Percentiles rank a stretch among this genome's conserved stretches.
phyloP scores from a whole-genome alignment of 2,797 vertebrate genomes.

The Lagocephalus sceleratus region DNA sequence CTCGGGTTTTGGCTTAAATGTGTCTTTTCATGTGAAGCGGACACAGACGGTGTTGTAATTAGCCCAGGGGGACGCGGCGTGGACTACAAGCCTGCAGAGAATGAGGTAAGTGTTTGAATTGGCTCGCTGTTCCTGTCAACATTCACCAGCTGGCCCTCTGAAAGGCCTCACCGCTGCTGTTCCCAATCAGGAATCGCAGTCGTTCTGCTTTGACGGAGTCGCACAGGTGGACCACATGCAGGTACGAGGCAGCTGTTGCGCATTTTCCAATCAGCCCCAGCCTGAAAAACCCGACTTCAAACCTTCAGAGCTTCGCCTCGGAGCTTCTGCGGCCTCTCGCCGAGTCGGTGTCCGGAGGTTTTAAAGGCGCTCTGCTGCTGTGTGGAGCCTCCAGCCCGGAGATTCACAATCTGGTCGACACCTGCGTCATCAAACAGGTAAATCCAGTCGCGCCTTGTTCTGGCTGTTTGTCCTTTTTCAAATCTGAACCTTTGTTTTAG shows the following conservation, averaged over 20 bases:
- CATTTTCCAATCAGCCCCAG: no score
- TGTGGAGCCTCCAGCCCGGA: slow-evolving; percentile 58
- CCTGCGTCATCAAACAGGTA: slow-evolving; percentile 76
- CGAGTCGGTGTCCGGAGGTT: slow-evolving; percentile 69
- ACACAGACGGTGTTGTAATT: slow-evolving; percentile 27
- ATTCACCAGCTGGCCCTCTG: slow-evolving; percentile 2
- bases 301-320: slow-evolving; percentile 68
- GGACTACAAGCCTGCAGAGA: slow-evolving; percentile 52
- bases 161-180: slow-evolving; percentile 8
- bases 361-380: slow-evolving; percentile 75
- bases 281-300: slow-evolving; percentile 11
- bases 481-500: slow-evolving; percentile 47
- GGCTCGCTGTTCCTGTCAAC: not conserved
- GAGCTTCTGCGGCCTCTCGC: slow-evolving; percentile 70
- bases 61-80: slow-evolving; percentile 58
- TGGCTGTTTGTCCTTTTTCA: not conserved
- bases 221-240: slow-evolving; percentile 70
- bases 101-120: slow-evolving; percentile 48
- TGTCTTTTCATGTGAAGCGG: slow-evolving; percentile 16
- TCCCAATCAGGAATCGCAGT: slow-evolving; percentile 44
- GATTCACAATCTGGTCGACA: slow-evolving; percentile 48
- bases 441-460: not conserved
- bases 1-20: not conserved
- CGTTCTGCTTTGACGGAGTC: slow-evolving; percentile 73
- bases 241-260: slow-evolving; percentile 61